These are phyloP conservation scores for Agriopis marginaria DNA, from an alignment of 2,888 invertebrate species.

Conservation along the genomic window DNA sequence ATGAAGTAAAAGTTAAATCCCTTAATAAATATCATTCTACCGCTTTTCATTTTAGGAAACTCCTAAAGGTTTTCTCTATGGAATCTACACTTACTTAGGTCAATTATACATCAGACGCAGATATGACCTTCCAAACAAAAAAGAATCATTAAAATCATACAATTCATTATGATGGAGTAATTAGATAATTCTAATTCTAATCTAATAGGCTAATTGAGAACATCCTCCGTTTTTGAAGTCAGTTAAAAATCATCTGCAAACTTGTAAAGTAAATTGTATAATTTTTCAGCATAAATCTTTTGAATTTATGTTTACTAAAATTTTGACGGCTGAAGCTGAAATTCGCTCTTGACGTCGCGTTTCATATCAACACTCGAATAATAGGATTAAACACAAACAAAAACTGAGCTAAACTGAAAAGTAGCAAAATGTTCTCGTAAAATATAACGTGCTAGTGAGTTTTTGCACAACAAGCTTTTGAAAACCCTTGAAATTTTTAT, in stretches of 20 bases:
- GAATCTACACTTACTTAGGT: no score
- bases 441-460: conserved; percentile 49
- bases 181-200: no score
- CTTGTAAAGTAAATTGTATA: conserved; percentile 9
- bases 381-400: conserved; percentile 59
- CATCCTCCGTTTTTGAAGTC: background rate
- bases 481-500: conserved; percentile 62
- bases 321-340: conserved; percentile 37
- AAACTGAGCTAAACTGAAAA: conserved; percentile 51
- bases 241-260: background rate
- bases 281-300: conserved; percentile 14
- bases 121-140: no score
- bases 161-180: no score
- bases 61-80: background rate
- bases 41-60: background rate
- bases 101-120: no score
- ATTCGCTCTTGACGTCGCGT: conserved; percentile 40
- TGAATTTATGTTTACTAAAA: conserved; percentile 8
- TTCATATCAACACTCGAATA: conserved; percentile 48
- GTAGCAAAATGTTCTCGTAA: conserved; percentile 54
- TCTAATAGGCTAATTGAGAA: no score
- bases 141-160: no score
- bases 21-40: background rate
- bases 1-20: background rate
- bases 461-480: conserved; percentile 55